phyloP scores from a whole-genome alignment of 2,797 vertebrate genomes.

The Hoplostethus mediterraneus region DNA sequence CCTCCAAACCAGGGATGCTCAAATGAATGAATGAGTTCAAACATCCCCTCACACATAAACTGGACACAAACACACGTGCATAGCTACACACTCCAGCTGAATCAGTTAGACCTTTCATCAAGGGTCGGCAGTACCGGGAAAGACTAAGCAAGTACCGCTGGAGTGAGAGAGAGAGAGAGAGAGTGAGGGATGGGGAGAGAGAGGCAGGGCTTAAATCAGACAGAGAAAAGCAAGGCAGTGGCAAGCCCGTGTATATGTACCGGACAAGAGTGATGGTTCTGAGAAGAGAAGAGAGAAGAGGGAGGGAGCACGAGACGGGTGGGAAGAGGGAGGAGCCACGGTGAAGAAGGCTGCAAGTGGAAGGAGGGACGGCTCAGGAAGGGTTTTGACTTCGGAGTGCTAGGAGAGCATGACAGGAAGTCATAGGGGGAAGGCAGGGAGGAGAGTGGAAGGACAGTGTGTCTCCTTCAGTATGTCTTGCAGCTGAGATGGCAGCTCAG shows the following conservation, averaged over 20 bases:
- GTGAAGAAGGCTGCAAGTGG: no score
- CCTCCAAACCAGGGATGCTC: no score
- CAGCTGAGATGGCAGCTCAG: no score
- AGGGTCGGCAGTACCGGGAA: background rate
- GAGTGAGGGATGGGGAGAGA: background rate
- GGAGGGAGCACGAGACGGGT: background rate
- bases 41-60: background rate
- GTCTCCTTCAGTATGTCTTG: no score
- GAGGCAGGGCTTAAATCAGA: conserved; percentile 4
- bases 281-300: background rate
- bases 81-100: background rate
- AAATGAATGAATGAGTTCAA: background rate
- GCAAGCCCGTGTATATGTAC: conserved; percentile 15
- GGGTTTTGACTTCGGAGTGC: no score
- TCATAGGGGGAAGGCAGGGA: no score
- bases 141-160: conserved; percentile 8
- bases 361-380: no score
- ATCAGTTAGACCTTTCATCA: background rate
- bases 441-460: no score
- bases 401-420: no score
- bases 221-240: background rate
- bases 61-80: background rate
- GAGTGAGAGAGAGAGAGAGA: background rate
- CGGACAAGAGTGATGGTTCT: conserved; percentile 12
- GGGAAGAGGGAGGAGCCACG: background rate